Conservation (phyloP, 2,888 invertebrate genomes). For the Odontomyia ornata region DNA sequence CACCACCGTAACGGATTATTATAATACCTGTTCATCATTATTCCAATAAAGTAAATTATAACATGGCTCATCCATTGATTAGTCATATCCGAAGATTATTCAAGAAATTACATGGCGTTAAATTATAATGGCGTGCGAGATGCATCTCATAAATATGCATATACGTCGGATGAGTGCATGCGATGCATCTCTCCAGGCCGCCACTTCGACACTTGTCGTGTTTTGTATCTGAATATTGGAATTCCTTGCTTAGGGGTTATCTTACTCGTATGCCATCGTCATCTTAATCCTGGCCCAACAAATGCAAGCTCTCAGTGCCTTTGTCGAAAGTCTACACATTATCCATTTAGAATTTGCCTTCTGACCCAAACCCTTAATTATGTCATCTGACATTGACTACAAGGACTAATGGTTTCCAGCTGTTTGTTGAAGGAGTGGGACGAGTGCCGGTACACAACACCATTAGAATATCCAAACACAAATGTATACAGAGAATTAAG, state of each 20-base stretch:
- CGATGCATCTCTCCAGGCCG: neutral
- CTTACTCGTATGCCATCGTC: neutral
- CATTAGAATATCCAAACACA: neutral
- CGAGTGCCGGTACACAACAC: neutral
- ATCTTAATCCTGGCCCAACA: no score
- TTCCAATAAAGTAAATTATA: conserved; percentile 9
- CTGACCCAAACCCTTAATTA: conserved; percentile 38
- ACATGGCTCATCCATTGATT: conserved; percentile 27
- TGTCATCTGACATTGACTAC: conserved; percentile 44
- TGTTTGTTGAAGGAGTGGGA: conserved; percentile 20
- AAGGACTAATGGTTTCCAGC: conserved; percentile 34
- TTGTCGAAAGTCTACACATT: neutral
- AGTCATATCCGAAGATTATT: conserved; percentile 37
- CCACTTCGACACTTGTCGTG: neutral
- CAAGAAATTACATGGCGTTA: conserved; percentile 40
- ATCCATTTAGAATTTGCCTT: conserved; percentile 32
- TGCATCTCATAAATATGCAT: conserved; percentile 33
- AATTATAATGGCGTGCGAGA: conserved; percentile 21
- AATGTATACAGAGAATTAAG: neutral
- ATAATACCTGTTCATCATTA: neutral
- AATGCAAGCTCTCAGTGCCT: no score
- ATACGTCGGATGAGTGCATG: neutral
- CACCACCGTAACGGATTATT: neutral
- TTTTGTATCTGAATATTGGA: conserved; percentile 21
- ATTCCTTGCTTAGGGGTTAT: conserved; percentile 10